phyloP scores from a whole-genome alignment of 37 sponge, comb jelly and placozoan genomes.

The Beroe ovata region DNA sequence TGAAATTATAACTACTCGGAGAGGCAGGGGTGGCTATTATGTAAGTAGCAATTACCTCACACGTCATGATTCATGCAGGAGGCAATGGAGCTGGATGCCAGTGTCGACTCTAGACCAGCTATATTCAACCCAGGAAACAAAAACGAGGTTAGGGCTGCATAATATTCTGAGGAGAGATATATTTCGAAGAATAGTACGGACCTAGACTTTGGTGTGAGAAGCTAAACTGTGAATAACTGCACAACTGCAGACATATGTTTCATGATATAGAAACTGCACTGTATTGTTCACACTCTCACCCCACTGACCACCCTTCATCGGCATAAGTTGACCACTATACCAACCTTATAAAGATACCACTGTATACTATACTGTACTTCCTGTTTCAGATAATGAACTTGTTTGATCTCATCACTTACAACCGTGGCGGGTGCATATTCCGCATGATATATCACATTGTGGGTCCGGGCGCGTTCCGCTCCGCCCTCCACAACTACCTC shows the following conservation, averaged over 20 bases:
- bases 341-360: background rate
- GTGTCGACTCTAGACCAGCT: background rate
- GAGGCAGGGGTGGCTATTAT: too few relatives aligned
- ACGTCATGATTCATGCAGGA: too few relatives aligned
- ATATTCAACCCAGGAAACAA: background rate
- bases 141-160: conserved; percentile 3
- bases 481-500: conserved; percentile 28
- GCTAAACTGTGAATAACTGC: too few relatives aligned
- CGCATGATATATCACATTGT: conserved; percentile 38
- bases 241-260: too few relatives aligned
- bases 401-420: conserved; percentile 42
- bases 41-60: too few relatives aligned
- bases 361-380: background rate
- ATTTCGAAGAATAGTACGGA: too few relatives aligned
- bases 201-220: too few relatives aligned
- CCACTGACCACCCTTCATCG: too few relatives aligned
- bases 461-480: conserved; percentile 17
- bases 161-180: too few relatives aligned
- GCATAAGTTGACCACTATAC: background rate
- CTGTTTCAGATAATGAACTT: conserved; percentile 57
- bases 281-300: too few relatives aligned
- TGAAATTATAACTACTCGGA: too few relatives aligned
- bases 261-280: too few relatives aligned
- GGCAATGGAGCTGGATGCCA: background rate
- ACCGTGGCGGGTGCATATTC: conserved; percentile 25